Evolutionary conservation across 2,113 vertebrate genomes (phyloP).

Genomic region (Hipposideros armiger): DNA sequence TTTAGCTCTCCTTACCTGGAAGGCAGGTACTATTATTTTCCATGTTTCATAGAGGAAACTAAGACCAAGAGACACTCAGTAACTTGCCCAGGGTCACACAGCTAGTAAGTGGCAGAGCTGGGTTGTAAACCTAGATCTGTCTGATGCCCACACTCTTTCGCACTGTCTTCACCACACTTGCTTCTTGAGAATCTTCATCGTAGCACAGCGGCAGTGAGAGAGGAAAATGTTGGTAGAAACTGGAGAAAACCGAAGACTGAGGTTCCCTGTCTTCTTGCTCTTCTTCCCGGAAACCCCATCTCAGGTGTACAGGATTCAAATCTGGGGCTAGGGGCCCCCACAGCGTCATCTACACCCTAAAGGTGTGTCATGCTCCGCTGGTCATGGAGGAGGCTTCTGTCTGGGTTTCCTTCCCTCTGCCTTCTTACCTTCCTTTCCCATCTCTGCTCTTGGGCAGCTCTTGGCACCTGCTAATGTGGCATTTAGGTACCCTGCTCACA

Average conservation of each 20-base stretch:
- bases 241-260: neutral
- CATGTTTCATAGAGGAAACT: neutral
- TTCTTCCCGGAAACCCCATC: neutral
- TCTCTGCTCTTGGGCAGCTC: neutral
- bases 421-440: neutral
- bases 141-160: neutral
- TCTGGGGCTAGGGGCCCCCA: neutral
- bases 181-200: neutral
- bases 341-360: rapidly evolving
- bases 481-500: neutral
- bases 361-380: rapidly evolving
- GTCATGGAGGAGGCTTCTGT: neutral
- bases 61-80: neutral
- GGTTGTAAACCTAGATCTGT: neutral
- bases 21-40: neutral
- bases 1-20: neutral
- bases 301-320: neutral
- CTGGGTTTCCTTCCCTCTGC: neutral
- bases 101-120: neutral
- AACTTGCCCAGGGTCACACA: neutral
- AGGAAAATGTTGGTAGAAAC: neutral
- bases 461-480: neutral
- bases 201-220: neutral
- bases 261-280: neutral
- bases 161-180: neutral